These are phyloP conservation scores for Drosophila diplacantha DNA, from an alignment of 2,888 invertebrate genomes.

Conservation along the genomic window DNA sequence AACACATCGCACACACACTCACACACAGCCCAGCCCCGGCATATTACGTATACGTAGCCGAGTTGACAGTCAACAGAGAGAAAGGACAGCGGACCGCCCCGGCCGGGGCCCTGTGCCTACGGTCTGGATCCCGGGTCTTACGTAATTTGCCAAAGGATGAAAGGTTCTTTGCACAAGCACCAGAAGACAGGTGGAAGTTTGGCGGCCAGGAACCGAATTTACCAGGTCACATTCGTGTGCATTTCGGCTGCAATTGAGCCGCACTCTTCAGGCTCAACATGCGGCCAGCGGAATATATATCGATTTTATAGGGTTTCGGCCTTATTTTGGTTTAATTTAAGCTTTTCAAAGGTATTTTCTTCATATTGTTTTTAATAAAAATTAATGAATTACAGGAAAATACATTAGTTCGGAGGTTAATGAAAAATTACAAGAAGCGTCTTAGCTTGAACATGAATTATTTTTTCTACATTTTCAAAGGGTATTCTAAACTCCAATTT, in stretches of 20 bases:
- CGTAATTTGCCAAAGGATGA: slow-evolving; percentile 8
- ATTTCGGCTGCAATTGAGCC: slow-evolving; percentile 2
- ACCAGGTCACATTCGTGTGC: slow-evolving; percentile 2
- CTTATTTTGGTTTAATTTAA: neutral
- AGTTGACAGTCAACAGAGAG: slow-evolving; percentile 28
- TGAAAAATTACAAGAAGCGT: too few species aligned
- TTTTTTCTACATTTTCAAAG: too few species aligned
- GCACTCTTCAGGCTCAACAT: slow-evolving; percentile 1
- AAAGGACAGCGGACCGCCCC: slow-evolving; percentile 2
- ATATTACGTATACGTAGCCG: slow-evolving; percentile 9
- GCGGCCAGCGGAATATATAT: neutral
- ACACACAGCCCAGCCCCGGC: neutral
- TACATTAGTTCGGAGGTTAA: too few species aligned
- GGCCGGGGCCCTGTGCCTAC: slow-evolving; percentile 11
- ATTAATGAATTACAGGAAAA: neutral
- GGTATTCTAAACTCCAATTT: too few species aligned
- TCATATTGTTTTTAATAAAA: neutral
- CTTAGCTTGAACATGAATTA: too few species aligned
- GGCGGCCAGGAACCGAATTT: neutral
- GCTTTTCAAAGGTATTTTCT: too few species aligned
- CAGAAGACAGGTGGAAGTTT: slow-evolving; percentile 14
- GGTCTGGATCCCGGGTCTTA: slow-evolving; percentile 13
- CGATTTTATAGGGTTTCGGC: neutral
- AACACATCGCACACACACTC: slow-evolving; percentile 3
- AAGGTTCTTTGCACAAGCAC: slow-evolving; percentile 17